A percentile compares a stretch with the other conserved stretches of the same genome.
Conservation (phyloP, 2,888 invertebrate genomes). For the Leucoma salicis region DNA sequence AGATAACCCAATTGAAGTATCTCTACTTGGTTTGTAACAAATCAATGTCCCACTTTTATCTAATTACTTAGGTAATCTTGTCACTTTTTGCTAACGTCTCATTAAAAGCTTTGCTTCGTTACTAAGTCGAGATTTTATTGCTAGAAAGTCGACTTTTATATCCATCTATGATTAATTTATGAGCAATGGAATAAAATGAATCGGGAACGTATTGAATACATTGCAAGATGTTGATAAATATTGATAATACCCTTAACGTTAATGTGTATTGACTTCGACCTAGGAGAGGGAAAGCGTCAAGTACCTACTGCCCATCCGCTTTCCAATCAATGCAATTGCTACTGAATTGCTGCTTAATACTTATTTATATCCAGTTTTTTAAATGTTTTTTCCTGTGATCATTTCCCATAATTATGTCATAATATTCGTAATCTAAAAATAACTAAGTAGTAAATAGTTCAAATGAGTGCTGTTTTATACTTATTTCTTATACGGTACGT, state of each 20-base stretch:
- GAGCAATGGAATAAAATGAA: conserved; percentile 23
- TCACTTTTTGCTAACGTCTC: conserved; percentile 8
- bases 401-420: not conserved
- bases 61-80: conserved; percentile 3
- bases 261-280: conserved; percentile 28
- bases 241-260: conserved; percentile 35
- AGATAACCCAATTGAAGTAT: not conserved
- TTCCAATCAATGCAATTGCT: conserved; percentile 40
- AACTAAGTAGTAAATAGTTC: not conserved
- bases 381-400: conserved; percentile 4
- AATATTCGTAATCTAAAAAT: not conserved
- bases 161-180: conserved; percentile 23
- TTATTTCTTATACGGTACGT: conserved; percentile 45
- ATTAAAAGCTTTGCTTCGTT: conserved; percentile 7
- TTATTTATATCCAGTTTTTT: conserved; percentile 16
- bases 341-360: conserved; percentile 21
- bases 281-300: conserved; percentile 37
- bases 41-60: not conserved
- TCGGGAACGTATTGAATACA: conserved; percentile 28
- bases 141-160: conserved; percentile 29
- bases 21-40: not conserved
- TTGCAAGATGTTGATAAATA: conserved; percentile 26
- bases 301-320: conserved; percentile 41
- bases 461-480: conserved; percentile 41
- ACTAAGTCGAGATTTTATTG: conserved; percentile 18